Base-by-base conservation (phyloP, 2,113 vertebrate species). In the Ia io region DNA sequence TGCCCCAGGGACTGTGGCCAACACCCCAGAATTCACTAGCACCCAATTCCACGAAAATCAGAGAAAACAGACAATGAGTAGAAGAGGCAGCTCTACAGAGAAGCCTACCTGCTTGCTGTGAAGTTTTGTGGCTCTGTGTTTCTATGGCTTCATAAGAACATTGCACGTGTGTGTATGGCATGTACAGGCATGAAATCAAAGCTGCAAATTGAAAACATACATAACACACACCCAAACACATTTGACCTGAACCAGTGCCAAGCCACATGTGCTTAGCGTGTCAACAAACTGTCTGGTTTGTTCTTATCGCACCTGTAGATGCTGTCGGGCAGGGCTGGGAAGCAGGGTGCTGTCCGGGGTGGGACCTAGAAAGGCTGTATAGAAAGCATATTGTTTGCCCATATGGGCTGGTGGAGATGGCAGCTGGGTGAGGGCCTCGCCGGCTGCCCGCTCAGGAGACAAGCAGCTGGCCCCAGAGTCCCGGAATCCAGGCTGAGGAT, bases 351-450 rank as follows among this genome's bases (percentile, higher is more conserved):
- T 22, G 90, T 69, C 16, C 95, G 88, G 94, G 78, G 85, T 69
- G 76, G 79, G 97, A 95, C 97, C 97, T 96, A 90, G 93, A 85
- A 96, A 96, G 97, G 97, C 97, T 97, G 98, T 98, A 93, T 80
- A 96, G 97, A 95, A 98, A 98, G 93, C 97, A 98, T 98, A 98
- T 97, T 98, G 98, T 97, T 98, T 98, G 96, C 97, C 98, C 98
- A 98, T 96, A 98, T 98, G 98, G 98, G 96, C 97, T 96, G 97
- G 96, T 97, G 98, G 89, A 88, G 84, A 94, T 97, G 93, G 98
- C 98, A 98, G 98, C 98, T 98, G 98, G 98, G 98, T 97, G 95
- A 98, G 97, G 93, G 97, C 97, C 96, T 96, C 95, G 88, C 95
- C 83, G 82, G 97, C 89, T 97, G 97, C 97, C 96, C 96, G 97